Conservation (phyloP, 2,888 invertebrate species). For the Acleris emargana region DNA sequence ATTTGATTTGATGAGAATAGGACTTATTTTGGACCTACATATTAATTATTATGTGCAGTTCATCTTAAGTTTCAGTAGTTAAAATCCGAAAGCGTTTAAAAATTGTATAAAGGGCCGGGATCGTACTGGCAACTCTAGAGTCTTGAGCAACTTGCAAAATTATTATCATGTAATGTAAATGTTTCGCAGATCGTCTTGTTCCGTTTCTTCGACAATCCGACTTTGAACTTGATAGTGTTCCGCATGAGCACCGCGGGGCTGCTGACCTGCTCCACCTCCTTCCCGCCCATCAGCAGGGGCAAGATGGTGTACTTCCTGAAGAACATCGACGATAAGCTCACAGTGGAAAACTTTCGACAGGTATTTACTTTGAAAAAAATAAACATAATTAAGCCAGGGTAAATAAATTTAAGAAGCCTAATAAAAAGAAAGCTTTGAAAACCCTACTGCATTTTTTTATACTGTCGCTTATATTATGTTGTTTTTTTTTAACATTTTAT, state of each 20-base stretch:
- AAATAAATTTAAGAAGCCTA: too few species aligned
- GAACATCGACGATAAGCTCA: conserved; percentile 84
- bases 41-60: too few species aligned
- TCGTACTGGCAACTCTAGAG: background rate
- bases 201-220: conserved; percentile 67
- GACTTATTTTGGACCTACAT: too few species aligned
- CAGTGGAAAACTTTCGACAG: conserved; percentile 81
- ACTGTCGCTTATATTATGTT: too few species aligned
- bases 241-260: conserved; percentile 85
- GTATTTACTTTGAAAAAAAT: conserved; percentile 43
- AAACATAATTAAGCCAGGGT: too few species aligned
- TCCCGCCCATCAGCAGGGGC: conserved; percentile 84
- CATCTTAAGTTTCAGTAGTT: too few species aligned
- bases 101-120: too few species aligned
- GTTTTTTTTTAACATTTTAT: too few species aligned
- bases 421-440: too few species aligned
- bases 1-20: too few species aligned
- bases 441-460: too few species aligned
- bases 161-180: background rate
- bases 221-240: conserved; percentile 81
- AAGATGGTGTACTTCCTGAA: conserved; percentile 92
- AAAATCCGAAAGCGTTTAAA: too few species aligned
- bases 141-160: background rate
- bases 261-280: conserved; percentile 86
- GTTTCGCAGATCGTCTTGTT: conserved; percentile 66